Conservation (phyloP, 2,888 invertebrate species). For the Artemia sp. region DNA sequence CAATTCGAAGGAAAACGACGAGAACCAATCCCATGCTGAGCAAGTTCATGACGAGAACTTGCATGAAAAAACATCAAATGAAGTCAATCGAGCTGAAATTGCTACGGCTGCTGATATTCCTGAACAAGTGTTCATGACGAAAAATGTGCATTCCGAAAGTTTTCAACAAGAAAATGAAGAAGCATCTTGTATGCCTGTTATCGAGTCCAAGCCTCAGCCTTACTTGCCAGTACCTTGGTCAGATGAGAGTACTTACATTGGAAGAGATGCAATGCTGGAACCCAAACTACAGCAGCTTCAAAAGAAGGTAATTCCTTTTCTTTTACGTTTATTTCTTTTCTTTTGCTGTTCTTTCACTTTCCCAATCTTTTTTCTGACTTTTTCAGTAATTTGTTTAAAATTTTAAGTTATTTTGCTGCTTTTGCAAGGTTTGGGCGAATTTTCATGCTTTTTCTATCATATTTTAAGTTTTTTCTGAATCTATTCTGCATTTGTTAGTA, state of each 20-base stretch:
- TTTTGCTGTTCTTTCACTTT: no score
- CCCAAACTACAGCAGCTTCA: background rate
- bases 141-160: background rate
- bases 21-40: constrained; percentile 28
- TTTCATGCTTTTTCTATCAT: no score
- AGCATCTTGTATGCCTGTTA: constrained; percentile 24
- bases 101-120: background rate
- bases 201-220: background rate
- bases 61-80: background rate
- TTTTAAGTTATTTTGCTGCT: no score
- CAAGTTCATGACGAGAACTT: constrained; percentile 31
- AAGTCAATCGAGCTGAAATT: background rate
- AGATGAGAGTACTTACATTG: constrained; percentile 59
- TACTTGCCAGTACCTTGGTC: constrained; percentile 51
- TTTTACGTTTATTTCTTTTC: no score
- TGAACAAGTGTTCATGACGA: background rate
- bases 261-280: constrained; percentile 30
- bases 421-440: no score
- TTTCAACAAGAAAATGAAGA: constrained; percentile 8
- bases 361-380: no score
- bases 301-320: no score
- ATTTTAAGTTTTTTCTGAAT: no score
- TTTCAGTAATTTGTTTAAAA: no score
- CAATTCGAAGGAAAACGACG: constrained; percentile 26
- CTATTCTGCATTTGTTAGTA: no score